phyloP scores from a whole-genome alignment of 2,113 vertebrate genomes.

The Phalacrocorax aristotelis region DNA sequence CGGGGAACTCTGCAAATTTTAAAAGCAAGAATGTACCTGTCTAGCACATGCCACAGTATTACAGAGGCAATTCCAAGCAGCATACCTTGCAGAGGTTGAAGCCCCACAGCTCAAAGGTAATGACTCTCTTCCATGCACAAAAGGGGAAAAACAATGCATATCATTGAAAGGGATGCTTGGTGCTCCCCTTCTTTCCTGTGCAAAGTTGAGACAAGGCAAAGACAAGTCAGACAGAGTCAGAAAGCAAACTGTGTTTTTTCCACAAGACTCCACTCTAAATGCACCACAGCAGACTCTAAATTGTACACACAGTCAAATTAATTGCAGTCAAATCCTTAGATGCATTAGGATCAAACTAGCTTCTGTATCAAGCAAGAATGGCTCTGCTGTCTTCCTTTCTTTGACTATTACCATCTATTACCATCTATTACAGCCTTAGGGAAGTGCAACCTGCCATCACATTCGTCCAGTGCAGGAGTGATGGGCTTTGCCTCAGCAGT shows the following conservation, averaged over 20 bases:
- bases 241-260: background rate
- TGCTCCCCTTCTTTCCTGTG: background rate
- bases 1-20: background rate
- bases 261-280: background rate
- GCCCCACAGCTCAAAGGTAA: background rate
- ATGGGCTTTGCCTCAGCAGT: background rate
- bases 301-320: background rate
- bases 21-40: background rate
- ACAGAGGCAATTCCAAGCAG: background rate
- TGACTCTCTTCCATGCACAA: background rate
- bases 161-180: background rate
- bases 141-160: background rate
- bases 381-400: background rate
- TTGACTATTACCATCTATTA: background rate
- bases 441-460: background rate
- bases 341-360: background rate
- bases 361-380: background rate
- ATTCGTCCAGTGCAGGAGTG: background rate
- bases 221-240: background rate
- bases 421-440: background rate
- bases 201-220: background rate
- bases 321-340: background rate
- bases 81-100: background rate
- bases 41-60: background rate
- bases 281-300: background rate